Base-by-base conservation (phyloP, 2,113 vertebrate genomes). In the Turnix velox region DNA sequence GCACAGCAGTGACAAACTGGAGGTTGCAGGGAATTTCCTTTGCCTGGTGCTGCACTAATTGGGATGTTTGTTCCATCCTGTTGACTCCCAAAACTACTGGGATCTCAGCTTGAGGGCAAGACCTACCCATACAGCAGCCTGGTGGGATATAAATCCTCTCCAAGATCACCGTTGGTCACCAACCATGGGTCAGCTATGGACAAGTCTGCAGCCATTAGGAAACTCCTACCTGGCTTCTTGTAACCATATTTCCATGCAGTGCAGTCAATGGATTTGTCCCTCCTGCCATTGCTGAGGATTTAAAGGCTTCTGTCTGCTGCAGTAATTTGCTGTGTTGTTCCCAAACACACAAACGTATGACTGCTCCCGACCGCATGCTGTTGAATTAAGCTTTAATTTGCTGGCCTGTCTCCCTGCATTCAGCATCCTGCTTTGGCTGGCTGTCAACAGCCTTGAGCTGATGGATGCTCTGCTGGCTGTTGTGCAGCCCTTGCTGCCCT, bases 51-150 rank as follows among this genome's bases (percentile, higher is more conserved):
- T 23, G 9, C 27, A 1, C 13, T 9, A 5, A 4, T 19, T 10
- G 0, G 0, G 30, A 4, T 4, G 27, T 8, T 19, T 0, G 1
- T n/a, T 63, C 5, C 33, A 6, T 23, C 30, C 57, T 3, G 4
- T 8, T 35, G n/a, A 18, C 51, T 45, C 31, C 1, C 14, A 28
- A 51, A 8, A 7, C 17, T 27, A 58, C 18, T 12, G 35, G n/a
- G 19, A 24, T 48, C 23, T 63, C 31, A 57, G 28, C 2, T 1
- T 2, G 7, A 37, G 33, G 43, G 14, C 1, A 4, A 39, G 66
- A 22, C 23, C 16, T 18, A 8, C 8, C 27, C 19, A 55, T 33
- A 2, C 22, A 30, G 6, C 31, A 30, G 75, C 23, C 9, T 27
- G 28, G 22, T 19, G 19, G 15, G 40, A 14, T 30, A n/a, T n/a